A percentile compares a stretch with the other conserved stretches of the same genome.
Conservation (phyloP, 2,888 invertebrate genomes). For the Byasa hedistus region DNA sequence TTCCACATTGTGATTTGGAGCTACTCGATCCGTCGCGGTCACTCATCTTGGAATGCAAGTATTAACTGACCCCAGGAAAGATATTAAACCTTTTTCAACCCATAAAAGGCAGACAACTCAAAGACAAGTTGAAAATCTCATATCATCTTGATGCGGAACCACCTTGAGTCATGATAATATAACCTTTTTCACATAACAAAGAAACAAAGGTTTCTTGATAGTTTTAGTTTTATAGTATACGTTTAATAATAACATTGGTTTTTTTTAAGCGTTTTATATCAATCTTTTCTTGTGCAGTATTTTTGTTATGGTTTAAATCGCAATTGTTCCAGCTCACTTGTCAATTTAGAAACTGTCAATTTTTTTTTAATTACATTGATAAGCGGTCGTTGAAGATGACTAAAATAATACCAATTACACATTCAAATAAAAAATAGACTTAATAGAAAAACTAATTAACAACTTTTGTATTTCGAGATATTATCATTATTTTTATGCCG, state of each 20-base stretch:
- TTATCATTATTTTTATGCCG: too few relatives aligned
- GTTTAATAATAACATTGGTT: slow-evolving; percentile 25
- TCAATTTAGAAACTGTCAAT: slow-evolving; percentile 56
- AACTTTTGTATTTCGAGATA: too few relatives aligned
- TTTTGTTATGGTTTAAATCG: slow-evolving; percentile 38
- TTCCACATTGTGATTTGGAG: slow-evolving; percentile 52
- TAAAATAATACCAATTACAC: too few relatives aligned
- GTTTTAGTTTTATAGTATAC: slow-evolving; percentile 18
- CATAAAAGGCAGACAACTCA: slow-evolving; percentile 59
- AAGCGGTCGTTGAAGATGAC: not conserved
- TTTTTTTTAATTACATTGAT: slow-evolving; percentile 1
- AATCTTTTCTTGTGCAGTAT: slow-evolving; percentile 32
- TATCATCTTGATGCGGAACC: slow-evolving; percentile 50
- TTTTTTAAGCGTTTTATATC: slow-evolving; percentile 2
- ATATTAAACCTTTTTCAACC: slow-evolving; percentile 49
- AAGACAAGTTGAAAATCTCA: slow-evolving; percentile 57
- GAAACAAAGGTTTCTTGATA: slow-evolving; percentile 33
- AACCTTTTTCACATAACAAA: slow-evolving; percentile 58
- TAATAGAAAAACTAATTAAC: too few relatives aligned
- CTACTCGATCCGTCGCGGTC: slow-evolving; percentile 61
- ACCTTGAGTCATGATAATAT: slow-evolving; percentile 62
- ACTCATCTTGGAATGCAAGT: slow-evolving; percentile 53
- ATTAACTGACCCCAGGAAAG: slow-evolving; percentile 47
- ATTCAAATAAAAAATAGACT: too few relatives aligned
- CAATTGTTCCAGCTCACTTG: slow-evolving; percentile 66